Evolutionary conservation across 2,797 vertebrate genomes (phyloP).

Genomic region (Periparus ater): DNA sequence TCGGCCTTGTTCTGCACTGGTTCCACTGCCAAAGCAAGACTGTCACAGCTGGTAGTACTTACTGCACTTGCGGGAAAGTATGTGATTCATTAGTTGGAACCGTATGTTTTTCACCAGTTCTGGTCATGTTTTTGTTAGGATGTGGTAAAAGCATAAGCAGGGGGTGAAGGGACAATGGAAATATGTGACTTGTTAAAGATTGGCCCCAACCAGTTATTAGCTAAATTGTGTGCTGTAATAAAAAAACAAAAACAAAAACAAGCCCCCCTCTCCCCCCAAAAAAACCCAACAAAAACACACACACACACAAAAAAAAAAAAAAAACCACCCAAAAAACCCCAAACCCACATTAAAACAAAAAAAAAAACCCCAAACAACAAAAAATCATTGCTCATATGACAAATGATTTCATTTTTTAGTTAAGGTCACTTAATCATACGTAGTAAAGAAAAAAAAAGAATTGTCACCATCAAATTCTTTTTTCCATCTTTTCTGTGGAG

Average conservation of each 20-base stretch:
- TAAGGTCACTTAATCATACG: conserved; percentile 68
- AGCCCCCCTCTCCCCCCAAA: not conserved
- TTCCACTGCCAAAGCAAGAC: conserved; percentile 88
- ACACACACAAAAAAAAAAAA: not conserved
- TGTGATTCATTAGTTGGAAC: conserved; percentile 98
- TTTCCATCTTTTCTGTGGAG: conserved; percentile 30
- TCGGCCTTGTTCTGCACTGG: conserved; percentile 80
- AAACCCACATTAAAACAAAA: not conserved
- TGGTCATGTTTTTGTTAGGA: conserved; percentile 99
- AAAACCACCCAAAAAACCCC: no score
- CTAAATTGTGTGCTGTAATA: conserved; percentile 72
- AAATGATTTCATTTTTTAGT: conserved; percentile 85
- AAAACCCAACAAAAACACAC: not conserved
- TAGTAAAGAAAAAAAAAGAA: conserved; percentile 46
- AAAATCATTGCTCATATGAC: conserved; percentile 79
- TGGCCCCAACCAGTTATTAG: conserved; percentile 85
- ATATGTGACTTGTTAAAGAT: conserved; percentile 91
- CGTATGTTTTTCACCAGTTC: conserved; percentile 96
- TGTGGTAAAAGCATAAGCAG: conserved; percentile 99
- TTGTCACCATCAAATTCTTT: conserved; percentile 56
- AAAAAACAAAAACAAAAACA: not conserved
- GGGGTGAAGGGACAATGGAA: conserved; percentile 85
- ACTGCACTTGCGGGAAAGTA: conserved; percentile 94
- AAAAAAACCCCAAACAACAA: not conserved
- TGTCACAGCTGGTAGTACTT: conserved; percentile 99